Conservation (phyloP, 53 echinoderm and acorn worm species). For the Echinometra lucunter region DNA sequence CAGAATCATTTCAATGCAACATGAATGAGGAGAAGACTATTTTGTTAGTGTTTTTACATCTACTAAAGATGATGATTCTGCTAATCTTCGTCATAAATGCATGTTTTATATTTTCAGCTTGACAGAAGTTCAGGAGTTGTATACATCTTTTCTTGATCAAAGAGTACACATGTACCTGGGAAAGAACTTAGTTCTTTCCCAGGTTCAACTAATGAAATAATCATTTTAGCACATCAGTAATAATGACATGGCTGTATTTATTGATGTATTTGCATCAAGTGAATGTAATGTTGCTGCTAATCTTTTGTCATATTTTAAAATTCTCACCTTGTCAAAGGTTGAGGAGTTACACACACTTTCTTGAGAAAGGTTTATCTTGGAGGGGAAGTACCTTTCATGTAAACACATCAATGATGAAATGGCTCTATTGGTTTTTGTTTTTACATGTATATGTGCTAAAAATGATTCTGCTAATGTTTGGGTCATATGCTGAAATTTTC, state of each 20-base stretch:
- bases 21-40: neutral
- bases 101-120: conserved; percentile 6
- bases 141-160: neutral
- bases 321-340: no score
- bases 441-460: neutral
- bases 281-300: neutral
- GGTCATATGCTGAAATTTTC: neutral
- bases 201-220: neutral
- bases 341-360: no score
- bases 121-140: neutral
- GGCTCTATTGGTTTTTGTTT: neutral
- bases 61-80: neutral
- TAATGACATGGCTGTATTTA: no score
- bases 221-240: neutral
- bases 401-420: no score
- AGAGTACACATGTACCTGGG: no score
- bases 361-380: no score
- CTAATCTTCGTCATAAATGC: neutral
- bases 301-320: no score
- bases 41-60: neutral
- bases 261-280: no score
- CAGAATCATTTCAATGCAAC: neutral
- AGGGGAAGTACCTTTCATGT: no score
- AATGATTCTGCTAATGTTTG: neutral
- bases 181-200: no score